Evolutionary conservation across 2,888 invertebrate genomes (phyloP).

Genomic region (Vanessa cardui): DNA sequence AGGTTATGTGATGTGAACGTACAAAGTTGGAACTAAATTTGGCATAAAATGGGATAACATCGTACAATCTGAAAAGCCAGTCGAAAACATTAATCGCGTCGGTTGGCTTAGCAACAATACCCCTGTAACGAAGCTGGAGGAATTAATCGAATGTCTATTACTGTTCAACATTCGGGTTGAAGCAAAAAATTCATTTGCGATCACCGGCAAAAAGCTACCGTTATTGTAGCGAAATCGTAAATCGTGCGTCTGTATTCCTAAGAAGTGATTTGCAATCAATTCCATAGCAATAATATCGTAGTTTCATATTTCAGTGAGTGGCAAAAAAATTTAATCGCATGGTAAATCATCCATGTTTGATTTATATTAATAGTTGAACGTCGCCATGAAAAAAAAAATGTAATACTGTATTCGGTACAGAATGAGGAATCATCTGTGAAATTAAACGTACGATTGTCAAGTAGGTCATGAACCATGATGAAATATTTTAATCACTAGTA

Average conservation of each 20-base stretch:
- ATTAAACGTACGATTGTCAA: conserved; percentile 30
- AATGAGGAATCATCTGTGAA: conserved; percentile 30
- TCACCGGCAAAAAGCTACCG: conserved; percentile 44
- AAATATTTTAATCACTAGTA: conserved; percentile 8
- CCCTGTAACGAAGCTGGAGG: conserved; percentile 5
- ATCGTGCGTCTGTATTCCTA: conserved; percentile 47
- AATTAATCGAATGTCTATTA: conserved; percentile 17
- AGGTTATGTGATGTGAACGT: too few species aligned
- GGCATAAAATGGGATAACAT: conserved; percentile 13
- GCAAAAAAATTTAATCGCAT: conserved; percentile 38
- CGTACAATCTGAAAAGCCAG: not conserved
- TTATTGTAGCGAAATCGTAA: conserved; percentile 48
- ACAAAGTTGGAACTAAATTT: conserved; percentile 13
- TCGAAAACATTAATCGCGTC: conserved; percentile 20
- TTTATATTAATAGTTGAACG: conserved; percentile 8
- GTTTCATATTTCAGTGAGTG: conserved; percentile 42
- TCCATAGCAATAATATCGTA: conserved; percentile 39
- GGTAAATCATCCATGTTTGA: conserved; percentile 29
- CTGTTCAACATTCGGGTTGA: conserved; percentile 5
- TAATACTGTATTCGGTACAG: conserved; percentile 10
- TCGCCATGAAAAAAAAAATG: conserved; percentile 16
- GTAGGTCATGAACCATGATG: conserved; percentile 19
- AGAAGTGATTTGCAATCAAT: conserved; percentile 41
- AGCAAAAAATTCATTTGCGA: conserved; percentile 48
- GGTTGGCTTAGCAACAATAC: conserved; percentile 19